Evolutionary conservation across 2,113 vertebrate species (phyloP), one percentile per base, ranked within the genome.

Genomic region (Corythornis vintsioides): DNA sequence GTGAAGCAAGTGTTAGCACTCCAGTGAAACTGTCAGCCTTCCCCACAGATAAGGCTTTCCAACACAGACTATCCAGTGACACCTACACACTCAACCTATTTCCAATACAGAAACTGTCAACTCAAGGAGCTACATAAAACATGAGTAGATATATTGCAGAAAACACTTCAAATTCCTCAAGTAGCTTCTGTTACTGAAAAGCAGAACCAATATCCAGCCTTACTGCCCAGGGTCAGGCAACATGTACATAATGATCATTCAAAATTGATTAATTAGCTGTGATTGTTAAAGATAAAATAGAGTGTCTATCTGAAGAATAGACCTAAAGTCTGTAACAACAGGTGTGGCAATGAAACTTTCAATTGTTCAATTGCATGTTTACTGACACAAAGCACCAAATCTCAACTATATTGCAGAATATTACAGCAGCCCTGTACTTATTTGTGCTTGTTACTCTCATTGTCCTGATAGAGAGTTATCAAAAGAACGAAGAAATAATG

Each of bases 141-240:
- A 75, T 0, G 0, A 6, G 11, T 10, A 88, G 43, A 38, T 52
- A 92, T 56, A 53, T 79, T 8, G 4, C 35, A 90, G 48, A 85
- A 91, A 76, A 83, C 91, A 86, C 45, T 93, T 89, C 47, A 81
- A 86, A 89, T 56, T 94, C 75, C 45, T 66, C 66, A 79, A 72
- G 85, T 10, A 94, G 75, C 2, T 4, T 15, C 47, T 80, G 40
- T 89, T 3, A 3, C 17, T 52, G 57, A 67, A 65, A 82, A 67
- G n/a, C 4, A 28, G 45, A 59, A 56, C 14, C n/a, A 29, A 61
- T 78, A 79, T 38, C 67, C 47, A 63, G 11, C 15, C 47, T 19
- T 75, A 64, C 10, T 65, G 28, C 25, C 50, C 26, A 66, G 13
- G 11, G 11, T 85, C 8, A 89, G 63, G 21, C 55, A 91, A 52